Percentiles rank a stretch among this genome's conserved stretches.
These are phyloP conservation scores for Ochropacha duplaris DNA, from an alignment of 2,888 invertebrate genomes.

Conservation along the genomic window DNA sequence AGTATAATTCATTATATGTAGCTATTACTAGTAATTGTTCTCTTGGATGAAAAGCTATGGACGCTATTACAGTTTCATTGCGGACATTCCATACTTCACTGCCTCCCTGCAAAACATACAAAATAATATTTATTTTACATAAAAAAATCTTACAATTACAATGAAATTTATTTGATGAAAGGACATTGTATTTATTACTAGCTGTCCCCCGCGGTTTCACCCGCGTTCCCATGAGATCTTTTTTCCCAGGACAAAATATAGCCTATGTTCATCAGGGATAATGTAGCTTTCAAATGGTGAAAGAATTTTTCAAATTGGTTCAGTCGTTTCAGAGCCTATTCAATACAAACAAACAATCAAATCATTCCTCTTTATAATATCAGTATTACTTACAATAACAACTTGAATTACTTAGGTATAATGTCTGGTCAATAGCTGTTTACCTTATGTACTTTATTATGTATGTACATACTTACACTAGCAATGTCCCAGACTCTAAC, in stretches of 20 bases:
- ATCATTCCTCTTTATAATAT: no score
- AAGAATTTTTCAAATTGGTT: no score
- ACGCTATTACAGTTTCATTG: constrained; percentile 90
- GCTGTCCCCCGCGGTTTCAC: no score
- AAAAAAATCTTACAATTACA: neutral
- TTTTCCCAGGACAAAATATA: no score
- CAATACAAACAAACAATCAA: no score
- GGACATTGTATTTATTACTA: neutral
- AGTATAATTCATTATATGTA: constrained; percentile 91
- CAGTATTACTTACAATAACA: no score
- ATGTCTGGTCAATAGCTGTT: neutral
- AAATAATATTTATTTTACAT: neutral
- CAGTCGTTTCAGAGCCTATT: no score
- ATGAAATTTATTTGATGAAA: neutral
- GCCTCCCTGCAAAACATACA: constrained; percentile 84
- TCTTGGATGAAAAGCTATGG: constrained; percentile 93
- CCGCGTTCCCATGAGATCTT: no score
- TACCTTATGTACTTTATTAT: neutral
- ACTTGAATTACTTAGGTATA: neutral
- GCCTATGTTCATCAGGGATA: no score
- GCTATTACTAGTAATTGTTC: constrained; percentile 93
- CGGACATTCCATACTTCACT: constrained; percentile 92
- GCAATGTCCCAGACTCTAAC: constrained; percentile 93
- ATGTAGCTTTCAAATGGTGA: no score
- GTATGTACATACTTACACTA: constrained; percentile 58